Evolutionary conservation across 2,888 invertebrate genomes (phyloP), one percentile per base, ranked within the genome.

Genomic region (Phragmatobia fuliginosa): DNA sequence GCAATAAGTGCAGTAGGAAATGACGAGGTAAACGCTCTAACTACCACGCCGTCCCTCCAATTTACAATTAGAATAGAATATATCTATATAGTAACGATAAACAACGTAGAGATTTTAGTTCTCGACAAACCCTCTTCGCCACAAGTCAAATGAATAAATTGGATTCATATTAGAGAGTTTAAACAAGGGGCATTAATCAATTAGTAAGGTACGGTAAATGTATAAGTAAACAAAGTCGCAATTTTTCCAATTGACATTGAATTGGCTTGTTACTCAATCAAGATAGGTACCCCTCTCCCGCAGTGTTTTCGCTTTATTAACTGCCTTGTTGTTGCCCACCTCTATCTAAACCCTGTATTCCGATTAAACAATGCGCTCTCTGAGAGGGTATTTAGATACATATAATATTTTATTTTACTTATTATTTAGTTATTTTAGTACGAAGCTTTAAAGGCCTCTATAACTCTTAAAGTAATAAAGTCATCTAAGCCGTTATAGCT

Each of bases 191-290:
- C 59, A 76, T 56, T 78, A 68, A 62, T 67, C 74, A 83, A 81
- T 78, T 81, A 68, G 65, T 68, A 68, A 52, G 52, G 38, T 67
- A 66, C 38, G 61, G 69, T 58, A 71, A 81, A 81, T 75, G 74
- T 81, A 73, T 74, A 78, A n/a, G n/a, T 72, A 68, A 72, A 72
- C 78, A 75, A 74, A 75, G 79, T 79, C 83, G 85, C 86, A 86
- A 87, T 86, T 92, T 87, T 87, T 86, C 77, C 91, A 92, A 93
- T 94, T 94, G 91, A 90, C 90, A 92, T 92, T 92, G 89, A 94
- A 94, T 93, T 93, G 90, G 75, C 76, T 86, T 79, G 92, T 92
- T 94, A 90, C 87, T 90, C 93, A 94, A 93, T 94, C 88, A 92
- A 90, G 84, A 81, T 85, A 90, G 84, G 80, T 85, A 75, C 87